Conservation (phyloP, 2,888 invertebrate species). For the Nymphalis polychloros region DNA sequence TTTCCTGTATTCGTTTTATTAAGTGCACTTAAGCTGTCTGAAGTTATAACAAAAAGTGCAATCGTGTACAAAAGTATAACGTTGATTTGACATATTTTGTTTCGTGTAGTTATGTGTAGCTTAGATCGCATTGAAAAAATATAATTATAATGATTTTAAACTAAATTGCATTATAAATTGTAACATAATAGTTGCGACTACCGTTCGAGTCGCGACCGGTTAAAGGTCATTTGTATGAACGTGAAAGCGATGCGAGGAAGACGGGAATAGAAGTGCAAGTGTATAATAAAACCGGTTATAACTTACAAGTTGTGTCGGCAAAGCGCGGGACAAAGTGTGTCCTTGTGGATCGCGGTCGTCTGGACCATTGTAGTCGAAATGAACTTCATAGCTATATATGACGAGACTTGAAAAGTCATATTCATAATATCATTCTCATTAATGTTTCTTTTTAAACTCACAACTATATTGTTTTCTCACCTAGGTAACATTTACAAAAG, state of each 20-base stretch:
- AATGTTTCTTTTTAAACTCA: no score
- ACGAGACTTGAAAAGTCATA: background rate
- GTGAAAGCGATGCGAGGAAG: slow-evolving; percentile 55
- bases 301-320: slow-evolving; percentile 42
- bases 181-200: slow-evolving; percentile 4
- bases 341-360: slow-evolving; percentile 59
- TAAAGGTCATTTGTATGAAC: slow-evolving; percentile 51
- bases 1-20: slow-evolving; percentile 37
- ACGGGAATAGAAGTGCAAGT: slow-evolving; percentile 66
- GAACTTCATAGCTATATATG: background rate
- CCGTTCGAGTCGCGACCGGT: slow-evolving; percentile 30
- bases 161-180: background rate
- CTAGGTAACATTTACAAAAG: no score
- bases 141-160: no score
- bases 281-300: slow-evolving; percentile 64
- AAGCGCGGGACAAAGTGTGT: slow-evolving; percentile 56
- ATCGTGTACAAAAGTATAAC: background rate
- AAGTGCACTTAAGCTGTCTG: slow-evolving; percentile 41
- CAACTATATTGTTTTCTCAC: no score
- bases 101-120: background rate
- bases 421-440: background rate
- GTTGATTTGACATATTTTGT: background rate
- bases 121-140: background rate
- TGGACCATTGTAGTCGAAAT: slow-evolving; percentile 57
- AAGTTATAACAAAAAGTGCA: slow-evolving; percentile 39